Evolutionary conservation across 2,888 invertebrate species (phyloP), one percentile per base, ranked within the genome.

Genomic region (Nymphalis c-album): DNA sequence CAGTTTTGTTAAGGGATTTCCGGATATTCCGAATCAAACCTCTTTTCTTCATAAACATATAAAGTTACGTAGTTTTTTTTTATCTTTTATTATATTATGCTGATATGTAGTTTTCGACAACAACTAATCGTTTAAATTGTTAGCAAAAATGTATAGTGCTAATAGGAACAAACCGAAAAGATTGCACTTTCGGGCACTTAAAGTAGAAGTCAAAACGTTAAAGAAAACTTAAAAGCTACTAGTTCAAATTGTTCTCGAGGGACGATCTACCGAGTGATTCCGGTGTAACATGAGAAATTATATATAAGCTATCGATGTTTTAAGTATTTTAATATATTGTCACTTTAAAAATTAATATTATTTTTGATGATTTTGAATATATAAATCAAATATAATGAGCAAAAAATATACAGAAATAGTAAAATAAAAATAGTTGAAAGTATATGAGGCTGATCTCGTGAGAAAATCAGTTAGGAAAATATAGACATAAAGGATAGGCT

Each of bases 111-210:
- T 40, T 40, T 13, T 40, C 10, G 4, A 40, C 4, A 40, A 13
- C 10, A 10, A 40, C 13, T 2, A 40, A 40, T 40, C 4, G 13
- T 10, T 20, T 51, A 13, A 53, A 53, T 16, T 16, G 20, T 17
- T 22, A 16, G 16, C 16, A 22, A 8, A 45, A 59, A 59, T 6
- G 16, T 1, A 18, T 35, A 51, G 76, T 69, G 10, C 74, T 26
- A 76, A 78, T 68, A 63, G 73, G 77, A 81, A 71, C 69, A 69
- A 26, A 77, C 72, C 74, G 18, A 55, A 72, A 68, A 75, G 79
- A 84, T 80, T 82, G 82, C 85, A 82, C 84, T 83, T 84, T 82
- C 79, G 78, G 78, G 80, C 80, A 82, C 82, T 85, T 81, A 82
- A 77, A 80, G 75, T 78, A 73, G 72, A 80, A 84, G 83, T 85